Evolutionary conservation across 2,797 vertebrate species (phyloP).

Genomic region (Pygocentrus nattereri): DNA sequence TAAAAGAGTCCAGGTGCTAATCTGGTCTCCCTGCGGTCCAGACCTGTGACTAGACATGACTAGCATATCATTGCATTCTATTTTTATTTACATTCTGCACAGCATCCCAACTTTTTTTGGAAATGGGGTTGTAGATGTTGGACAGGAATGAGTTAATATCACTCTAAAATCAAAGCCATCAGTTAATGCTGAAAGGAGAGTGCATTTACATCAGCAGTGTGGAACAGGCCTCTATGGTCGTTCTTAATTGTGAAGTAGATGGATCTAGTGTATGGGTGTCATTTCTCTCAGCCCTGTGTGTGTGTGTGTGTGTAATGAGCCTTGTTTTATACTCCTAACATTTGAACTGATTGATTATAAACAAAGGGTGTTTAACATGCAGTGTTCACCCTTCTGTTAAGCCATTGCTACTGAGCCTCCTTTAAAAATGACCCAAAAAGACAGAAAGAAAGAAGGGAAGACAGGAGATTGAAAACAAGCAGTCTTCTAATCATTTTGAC

Average conservation of each 20-base stretch:
- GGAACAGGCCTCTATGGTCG: neutral
- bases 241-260: neutral
- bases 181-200: neutral
- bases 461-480: neutral
- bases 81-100: too few species aligned
- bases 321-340: constrained; percentile 67
- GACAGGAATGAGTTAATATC: neutral
- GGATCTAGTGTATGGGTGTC: constrained; percentile 10
- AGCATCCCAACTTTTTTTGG: too few species aligned
- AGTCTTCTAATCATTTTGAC: constrained; percentile 39
- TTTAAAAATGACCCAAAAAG: constrained; percentile 35
- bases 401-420: constrained; percentile 55
- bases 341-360: constrained; percentile 75
- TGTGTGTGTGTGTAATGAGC: constrained; percentile 69
- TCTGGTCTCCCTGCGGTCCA: too few species aligned
- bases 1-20: too few species aligned
- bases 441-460: neutral
- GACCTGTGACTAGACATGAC: too few species aligned
- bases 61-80: too few species aligned
- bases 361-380: constrained; percentile 71
- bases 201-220: neutral
- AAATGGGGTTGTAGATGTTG: too few species aligned
- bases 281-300: constrained; percentile 8
- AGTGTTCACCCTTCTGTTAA: constrained; percentile 57
- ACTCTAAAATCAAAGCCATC: neutral